Evolutionary conservation across 2,113 vertebrate genomes (phyloP), one percentile per base, ranked within the genome.

Genomic region (Labeo catla): DNA sequence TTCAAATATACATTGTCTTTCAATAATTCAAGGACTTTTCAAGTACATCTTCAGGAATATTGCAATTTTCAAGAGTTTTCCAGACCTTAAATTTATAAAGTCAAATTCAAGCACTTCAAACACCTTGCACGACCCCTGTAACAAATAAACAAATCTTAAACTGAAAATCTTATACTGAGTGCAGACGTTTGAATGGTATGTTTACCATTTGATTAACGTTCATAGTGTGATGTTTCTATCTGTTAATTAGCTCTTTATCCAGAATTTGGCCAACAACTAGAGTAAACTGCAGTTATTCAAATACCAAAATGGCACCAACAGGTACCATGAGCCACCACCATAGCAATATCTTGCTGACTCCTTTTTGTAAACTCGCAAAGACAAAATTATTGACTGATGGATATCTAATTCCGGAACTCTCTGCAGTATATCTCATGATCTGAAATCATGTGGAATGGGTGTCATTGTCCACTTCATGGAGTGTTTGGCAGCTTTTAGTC

Each of bases 391-490:
- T 81, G 45, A 81, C 79, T 47, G 59, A 81, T 28, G 61, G n/a
- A 47, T 49, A 81, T 81, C 23, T 50, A 34, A 47, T 52, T 28
- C 76, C 45, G 61, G 43, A 82, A 68, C 63, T 50, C 63, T 19
- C 47, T 70, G 23, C 47, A 12, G 47, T 81, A 82, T 59, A 82
- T 59, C 66, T 72, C 12, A 15, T 43, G 34, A 82, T 82, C 61
- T 82, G 36, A 68, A 80, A 83, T 36, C 72, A 73, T 57, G 66
- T 63, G 43, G 74, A 81, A 50, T 80, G 78, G 8, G 39, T 59
- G 85, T 81, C n/a, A 3, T 19, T 86, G 65, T 61, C 49, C 2
- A 47, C 63, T 83, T 72, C 36, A 72, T 78, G 16, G 54, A 28
- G 63, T 66, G 66, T 57, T 54, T 43, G 45, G 50, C 39, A 73